A percentile compares a stretch with the other conserved stretches of the same genome.
Conservation (phyloP, 1,140 invertebrate species). For the Gonatopus flavifemur region DNA sequence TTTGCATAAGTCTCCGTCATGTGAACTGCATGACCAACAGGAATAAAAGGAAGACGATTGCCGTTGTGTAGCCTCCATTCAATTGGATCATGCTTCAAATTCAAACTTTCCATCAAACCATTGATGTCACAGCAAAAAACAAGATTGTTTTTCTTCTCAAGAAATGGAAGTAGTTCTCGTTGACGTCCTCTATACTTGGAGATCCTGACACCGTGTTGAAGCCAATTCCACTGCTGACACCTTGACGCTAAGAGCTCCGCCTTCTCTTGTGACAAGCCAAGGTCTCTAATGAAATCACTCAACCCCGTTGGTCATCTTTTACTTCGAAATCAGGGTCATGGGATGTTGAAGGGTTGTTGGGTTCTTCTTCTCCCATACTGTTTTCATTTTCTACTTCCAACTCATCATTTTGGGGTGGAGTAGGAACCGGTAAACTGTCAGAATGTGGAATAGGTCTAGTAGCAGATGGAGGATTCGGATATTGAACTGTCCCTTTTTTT, state of each 20-base stretch:
- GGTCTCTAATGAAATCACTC: constrained; percentile 36
- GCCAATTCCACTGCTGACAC: constrained; percentile 19
- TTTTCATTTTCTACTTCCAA: too few relatives aligned
- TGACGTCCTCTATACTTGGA: constrained; percentile 19
- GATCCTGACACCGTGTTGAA: constrained; percentile 4
- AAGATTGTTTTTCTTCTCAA: constrained; percentile 16
- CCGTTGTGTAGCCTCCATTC: constrained; percentile 41
- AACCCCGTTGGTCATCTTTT: constrained; percentile 34
- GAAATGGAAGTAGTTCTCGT: constrained; percentile 18
- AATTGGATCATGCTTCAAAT: constrained; percentile 8
- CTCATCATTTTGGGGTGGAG: not conserved
- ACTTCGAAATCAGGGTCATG: constrained; percentile 8
- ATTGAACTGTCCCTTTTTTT: too few relatives aligned
- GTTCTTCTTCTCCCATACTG: too few relatives aligned
- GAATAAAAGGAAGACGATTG: constrained; percentile 39
- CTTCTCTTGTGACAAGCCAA: constrained; percentile 29
- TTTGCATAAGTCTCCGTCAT: constrained; percentile 44
- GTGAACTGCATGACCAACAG: constrained; percentile 34
- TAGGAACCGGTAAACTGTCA: not conserved
- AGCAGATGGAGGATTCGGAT: not conserved
- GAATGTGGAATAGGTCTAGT: not conserved
- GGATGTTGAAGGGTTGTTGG: not conserved
- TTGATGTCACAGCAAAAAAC: constrained; percentile 11
- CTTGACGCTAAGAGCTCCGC: constrained; percentile 30
- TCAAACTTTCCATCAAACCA: constrained; percentile 28